Base-by-base conservation (phyloP, 1,140 invertebrate species). In the Daktulosphaira vitifoliae region DNA sequence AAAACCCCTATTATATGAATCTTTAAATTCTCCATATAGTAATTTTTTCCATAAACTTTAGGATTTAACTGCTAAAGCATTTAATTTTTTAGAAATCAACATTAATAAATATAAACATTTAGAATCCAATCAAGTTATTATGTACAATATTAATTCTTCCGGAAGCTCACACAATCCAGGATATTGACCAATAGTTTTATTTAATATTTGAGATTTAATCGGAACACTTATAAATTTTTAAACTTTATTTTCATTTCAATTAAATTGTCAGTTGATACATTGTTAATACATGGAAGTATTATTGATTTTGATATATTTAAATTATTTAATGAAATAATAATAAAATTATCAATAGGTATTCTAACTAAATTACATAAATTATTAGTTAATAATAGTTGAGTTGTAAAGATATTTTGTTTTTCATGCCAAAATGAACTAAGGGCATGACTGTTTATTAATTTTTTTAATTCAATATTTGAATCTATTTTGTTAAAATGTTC, bases 151-250 rank as follows among this genome's bases (percentile, higher is more conserved):
- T 5, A 56, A 22, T 44, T 56, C 53, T 26, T 25, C 38, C 6
- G 53, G 38, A 26, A 56, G 16, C 26, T 39, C 53, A 5, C n/a
- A 26, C 18, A 56, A 56, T 42, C 22, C 0, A 18, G 53, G 53
- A 44, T 44, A 44, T 13, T 42, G 38, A 44, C 23, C n/a, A 56
- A 7, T 4, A 18, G 53, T 26, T 3, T 5, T 56, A 16, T 44
- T 23, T 16, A 44, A 26, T 2, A 56, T 16, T 2, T 20, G 15
- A 44, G 37, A 56, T 56, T 56, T 56, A 0, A 56, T 44, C 18
- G 53, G 53, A 42, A 56, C 15, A 3, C 38, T 42, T 18, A 56
- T 39, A 11, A 9, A 56, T 56, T 56, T 56, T 56, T 56, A 44
- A 15, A 56, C 18, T 56, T 42, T 44, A 56, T 13, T 15, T 15